Percentiles rank a stretch among this genome's conserved stretches.
These are phyloP conservation scores for Benitochromis conjunctus DNA, from an alignment of 2,113 vertebrate species.

Conservation along the genomic window DNA sequence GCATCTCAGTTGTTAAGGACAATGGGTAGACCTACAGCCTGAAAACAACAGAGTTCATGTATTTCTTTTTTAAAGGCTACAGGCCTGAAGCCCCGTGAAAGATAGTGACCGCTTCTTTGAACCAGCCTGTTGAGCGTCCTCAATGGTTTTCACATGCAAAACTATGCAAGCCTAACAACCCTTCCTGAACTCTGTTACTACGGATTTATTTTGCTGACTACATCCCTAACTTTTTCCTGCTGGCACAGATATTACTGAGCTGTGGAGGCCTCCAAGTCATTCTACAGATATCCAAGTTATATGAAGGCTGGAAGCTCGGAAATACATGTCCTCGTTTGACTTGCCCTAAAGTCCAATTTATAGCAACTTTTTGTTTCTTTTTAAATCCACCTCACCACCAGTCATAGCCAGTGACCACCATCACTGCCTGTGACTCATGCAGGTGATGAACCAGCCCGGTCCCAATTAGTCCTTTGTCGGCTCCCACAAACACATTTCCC, in stretches of 20 bases:
- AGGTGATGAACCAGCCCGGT: not conserved
- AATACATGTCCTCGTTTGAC: not conserved
- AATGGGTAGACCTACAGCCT: not conserved
- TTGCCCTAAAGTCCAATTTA: not conserved
- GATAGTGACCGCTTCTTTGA: not conserved
- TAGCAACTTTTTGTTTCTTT: not conserved
- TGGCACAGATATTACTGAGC: not conserved
- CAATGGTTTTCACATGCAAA: not conserved
- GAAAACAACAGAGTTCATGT: accelerated
- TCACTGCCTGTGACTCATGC: constrained; percentile 7
- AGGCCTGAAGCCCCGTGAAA: not conserved
- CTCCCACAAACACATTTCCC: not conserved
- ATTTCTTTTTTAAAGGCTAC: not conserved
- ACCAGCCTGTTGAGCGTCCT: not conserved
- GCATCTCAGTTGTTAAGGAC: not conserved
- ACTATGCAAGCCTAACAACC: not conserved
- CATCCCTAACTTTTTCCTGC: not conserved
- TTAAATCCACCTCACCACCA: not conserved
- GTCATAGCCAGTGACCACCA: not conserved
- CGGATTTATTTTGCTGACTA: not conserved
- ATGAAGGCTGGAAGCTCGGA: not conserved
- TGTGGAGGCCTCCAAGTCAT: not conserved
- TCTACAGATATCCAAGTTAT: not conserved
- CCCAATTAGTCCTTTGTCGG: not conserved
- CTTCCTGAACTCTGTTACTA: not conserved